Base-by-base conservation (phyloP, 2,113 vertebrate genomes). In the Serilophus lunatus region DNA sequence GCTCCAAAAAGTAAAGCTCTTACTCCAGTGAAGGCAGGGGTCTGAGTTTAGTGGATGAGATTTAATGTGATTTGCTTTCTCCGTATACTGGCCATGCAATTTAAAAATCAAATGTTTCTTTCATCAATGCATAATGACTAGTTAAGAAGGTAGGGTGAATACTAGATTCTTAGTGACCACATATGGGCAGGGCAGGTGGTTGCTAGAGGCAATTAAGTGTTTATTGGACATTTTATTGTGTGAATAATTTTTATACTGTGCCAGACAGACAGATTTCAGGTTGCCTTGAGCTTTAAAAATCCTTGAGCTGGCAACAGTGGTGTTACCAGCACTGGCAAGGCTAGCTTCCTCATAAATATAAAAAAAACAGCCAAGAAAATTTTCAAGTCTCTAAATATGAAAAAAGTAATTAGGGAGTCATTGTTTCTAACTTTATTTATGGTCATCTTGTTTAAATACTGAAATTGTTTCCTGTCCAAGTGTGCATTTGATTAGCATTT, bases 231-330 rank as follows among this genome's bases (percentile, higher is more conserved):
- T 79, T 84, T 72, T 76, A 68, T 87, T 88, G 50, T 92, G 53
- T 56, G 61, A 85, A 33, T 64, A 28, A 38, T 72, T 91, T 92
- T 82, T 84, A 75, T 51, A 29, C 33, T 87, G 61, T 83, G 33
- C 44, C 91, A 86, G 83, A 59, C 53, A 69, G 76, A 68, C 28
- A 44, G 68, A 82, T 89, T 96, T 92, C 28, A 84, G 44, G 19
- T 91, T 79, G 69, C 74, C 70, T 69, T 87, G 51, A 87, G 57
- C 68, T 81, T 90, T 61, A 75, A 87, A 95, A 91, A 78, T 78
- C 36, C 69, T 86, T 78, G 69, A 84, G 74, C 31, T 93, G 47
- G 31, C 29, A 77, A 33, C 38, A 57, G 47, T n/a, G 28, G 24
- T 4, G 3, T 70, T 92, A 47, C 15, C 42, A 53, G 10, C 10